Conservation (phyloP, 2,797 vertebrate genomes). For the Mus minutoides region DNA sequence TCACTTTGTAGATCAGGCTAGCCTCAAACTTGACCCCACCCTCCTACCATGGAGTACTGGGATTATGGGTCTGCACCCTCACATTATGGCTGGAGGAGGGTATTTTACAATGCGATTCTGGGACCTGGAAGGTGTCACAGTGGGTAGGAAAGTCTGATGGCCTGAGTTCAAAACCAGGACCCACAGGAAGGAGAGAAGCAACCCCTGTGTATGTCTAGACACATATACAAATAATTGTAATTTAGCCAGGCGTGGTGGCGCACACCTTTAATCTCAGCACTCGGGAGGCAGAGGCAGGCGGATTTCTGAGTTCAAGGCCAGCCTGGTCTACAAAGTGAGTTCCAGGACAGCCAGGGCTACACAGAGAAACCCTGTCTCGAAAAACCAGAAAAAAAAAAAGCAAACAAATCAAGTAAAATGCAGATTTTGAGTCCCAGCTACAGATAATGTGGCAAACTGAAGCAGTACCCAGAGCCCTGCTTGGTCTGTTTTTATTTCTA, state of each 20-base stretch:
- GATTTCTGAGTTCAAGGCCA: too few relatives aligned
- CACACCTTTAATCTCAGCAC: too few relatives aligned
- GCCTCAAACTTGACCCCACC: background rate
- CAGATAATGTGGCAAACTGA: background rate
- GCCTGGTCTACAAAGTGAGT: too few relatives aligned
- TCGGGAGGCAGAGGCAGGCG: too few relatives aligned
- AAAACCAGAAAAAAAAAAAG: too few relatives aligned
- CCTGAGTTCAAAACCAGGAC: background rate
- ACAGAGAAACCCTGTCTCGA: too few relatives aligned
- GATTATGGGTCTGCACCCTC: background rate
- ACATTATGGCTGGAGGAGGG: background rate
- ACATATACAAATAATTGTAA: background rate
- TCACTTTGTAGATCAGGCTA: background rate
- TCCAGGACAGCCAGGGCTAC: too few relatives aligned
- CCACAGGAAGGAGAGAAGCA: background rate
- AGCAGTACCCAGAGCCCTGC: background rate
- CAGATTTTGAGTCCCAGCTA: background rate
- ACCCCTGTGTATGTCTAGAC: background rate
- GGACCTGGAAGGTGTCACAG: background rate
- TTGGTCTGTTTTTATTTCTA: background rate
- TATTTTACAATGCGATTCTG: background rate
- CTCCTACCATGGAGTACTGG: background rate
- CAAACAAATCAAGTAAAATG: background rate
- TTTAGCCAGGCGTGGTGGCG: too few relatives aligned
- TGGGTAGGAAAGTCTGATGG: background rate